A percentile compares a stretch with the other conserved stretches of the same genome.
Evolutionary conservation across 2,797 vertebrate genomes (phyloP).

Genomic region (Arnoldichthys spilopterus): DNA sequence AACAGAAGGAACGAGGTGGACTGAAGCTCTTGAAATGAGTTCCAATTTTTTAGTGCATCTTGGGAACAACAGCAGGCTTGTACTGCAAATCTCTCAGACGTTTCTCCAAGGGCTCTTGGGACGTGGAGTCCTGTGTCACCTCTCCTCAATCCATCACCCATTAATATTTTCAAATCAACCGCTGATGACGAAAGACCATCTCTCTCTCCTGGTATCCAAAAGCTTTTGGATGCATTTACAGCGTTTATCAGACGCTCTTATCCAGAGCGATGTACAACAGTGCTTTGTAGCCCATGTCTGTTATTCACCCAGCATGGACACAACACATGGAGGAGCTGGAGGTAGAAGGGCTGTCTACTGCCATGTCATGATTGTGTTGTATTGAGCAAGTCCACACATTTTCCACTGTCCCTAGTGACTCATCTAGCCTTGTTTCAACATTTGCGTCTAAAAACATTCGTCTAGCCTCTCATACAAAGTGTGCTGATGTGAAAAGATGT

Average conservation of each 20-base stretch:
- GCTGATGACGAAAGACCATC: not conserved
- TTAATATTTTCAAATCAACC: not conserved
- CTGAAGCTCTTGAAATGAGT: not conserved
- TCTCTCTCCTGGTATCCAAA: not conserved
- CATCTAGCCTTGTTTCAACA: not conserved
- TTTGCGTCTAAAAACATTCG: no score
- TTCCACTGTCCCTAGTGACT: not conserved
- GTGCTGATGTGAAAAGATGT: not conserved
- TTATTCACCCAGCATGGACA: not conserved
- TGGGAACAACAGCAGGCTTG: no score
- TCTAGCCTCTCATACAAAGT: not conserved
- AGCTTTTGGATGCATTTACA: not conserved
- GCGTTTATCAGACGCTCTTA: no score
- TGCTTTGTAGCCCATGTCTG: no score
- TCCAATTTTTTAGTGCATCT: not conserved
- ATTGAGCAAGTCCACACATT: not conserved
- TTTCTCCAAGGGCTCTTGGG: not conserved
- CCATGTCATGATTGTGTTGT: not conserved
- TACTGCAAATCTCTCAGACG: not conserved
- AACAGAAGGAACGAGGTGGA: not conserved
- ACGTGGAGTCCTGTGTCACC: not conserved
- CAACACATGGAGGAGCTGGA: not conserved
- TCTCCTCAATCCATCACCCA: not conserved
- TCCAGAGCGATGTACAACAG: no score
- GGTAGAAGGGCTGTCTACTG: not conserved